Conservation (phyloP, 2,888 invertebrate species). For the Temnothorax rugatulus region DNA sequence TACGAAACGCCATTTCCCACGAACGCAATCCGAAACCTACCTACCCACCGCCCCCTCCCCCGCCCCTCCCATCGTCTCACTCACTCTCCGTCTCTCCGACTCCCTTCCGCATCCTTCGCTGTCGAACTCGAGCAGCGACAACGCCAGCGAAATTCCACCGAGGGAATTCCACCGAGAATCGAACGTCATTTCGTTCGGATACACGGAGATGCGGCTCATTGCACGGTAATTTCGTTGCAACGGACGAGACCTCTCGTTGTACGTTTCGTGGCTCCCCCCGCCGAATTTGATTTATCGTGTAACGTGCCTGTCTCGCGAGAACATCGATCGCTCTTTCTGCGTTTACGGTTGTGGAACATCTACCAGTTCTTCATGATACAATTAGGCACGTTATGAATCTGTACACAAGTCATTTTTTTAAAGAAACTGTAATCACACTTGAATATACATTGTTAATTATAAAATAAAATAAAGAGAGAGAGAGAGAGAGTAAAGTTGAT, state of each 20-base stretch:
- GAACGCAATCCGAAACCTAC: slow-evolving; percentile 50
- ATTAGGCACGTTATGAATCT: not conserved
- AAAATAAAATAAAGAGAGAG: not conserved
- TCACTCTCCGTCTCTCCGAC: slow-evolving; percentile 49
- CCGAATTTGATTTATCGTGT: slow-evolving; percentile 55
- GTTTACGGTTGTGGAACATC: slow-evolving; percentile 12
- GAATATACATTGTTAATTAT: not conserved
- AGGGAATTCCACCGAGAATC: slow-evolving; percentile 40
- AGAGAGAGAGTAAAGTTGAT: not conserved
- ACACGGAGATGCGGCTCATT: slow-evolving; percentile 50
- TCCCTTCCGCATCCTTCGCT: slow-evolving; percentile 41
- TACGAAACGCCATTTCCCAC: slow-evolving; percentile 65
- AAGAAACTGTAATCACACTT: not conserved
- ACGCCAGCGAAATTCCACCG: slow-evolving; percentile 40
- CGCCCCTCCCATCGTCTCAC: not conserved
- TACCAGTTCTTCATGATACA: not conserved
- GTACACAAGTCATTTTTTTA: not conserved
- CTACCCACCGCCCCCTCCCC: not conserved
- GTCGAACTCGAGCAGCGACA: slow-evolving; percentile 54
- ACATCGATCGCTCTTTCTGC: slow-evolving; percentile 36
- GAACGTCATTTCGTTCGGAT: slow-evolving; percentile 46
- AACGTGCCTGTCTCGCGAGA: slow-evolving; percentile 31
- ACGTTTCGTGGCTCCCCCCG: slow-evolving; percentile 49
- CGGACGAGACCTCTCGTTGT: slow-evolving; percentile 50
- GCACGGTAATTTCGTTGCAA: slow-evolving; percentile 52